Evolutionary conservation across 2,113 vertebrate species (phyloP), one percentile per base, ranked within the genome.

Genomic region (Hydrolagus affinis): DNA sequence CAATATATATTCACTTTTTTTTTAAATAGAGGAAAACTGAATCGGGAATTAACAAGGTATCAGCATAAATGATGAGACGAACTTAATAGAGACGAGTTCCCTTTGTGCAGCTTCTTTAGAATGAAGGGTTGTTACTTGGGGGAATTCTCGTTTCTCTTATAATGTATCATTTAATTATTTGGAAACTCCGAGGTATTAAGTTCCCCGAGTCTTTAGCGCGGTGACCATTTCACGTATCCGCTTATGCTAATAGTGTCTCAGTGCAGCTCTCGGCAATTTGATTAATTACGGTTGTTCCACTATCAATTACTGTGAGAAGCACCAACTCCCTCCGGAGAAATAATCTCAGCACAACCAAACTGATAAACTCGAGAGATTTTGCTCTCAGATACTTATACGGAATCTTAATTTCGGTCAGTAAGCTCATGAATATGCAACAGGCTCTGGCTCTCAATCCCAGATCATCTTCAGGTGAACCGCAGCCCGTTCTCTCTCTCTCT

Each of bases 271-370:
- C 15, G 66, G 66, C 66, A 3, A 1, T 69, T 69, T 86, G 86
- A 86, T 88, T 87, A 88, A 87, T 88, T 86, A 85, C 6, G 71
- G 85, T 32, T 83, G 72, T 87, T 86, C 80, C 3, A 57, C 88
- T 90, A 90, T 91, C 90, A 89, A 89, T 92, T 92, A 91, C 90
- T 87, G 85, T 90, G 89, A 85, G 87, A 88, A 87, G 88, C 89
- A 87, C 87, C 88, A 87, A 86, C 87, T 89, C 90, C 90, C 87
- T 87, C 74, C 90, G 88, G 89, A 90, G 89, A 90, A 88, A 88
- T 90, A 92, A 91, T 92, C 91, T 90, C 91, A 90, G 88, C 85
- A 85, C 87, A 88, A 89, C 87, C 90, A 89, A 87, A 76, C 86
- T 85, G 0, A 75, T 28, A 14, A 71, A 66, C 87, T 86, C 86